These are phyloP conservation scores for Anastrepha obliqua DNA, from an alignment of 1,140 invertebrate genomes.

Conservation along the genomic window DNA sequence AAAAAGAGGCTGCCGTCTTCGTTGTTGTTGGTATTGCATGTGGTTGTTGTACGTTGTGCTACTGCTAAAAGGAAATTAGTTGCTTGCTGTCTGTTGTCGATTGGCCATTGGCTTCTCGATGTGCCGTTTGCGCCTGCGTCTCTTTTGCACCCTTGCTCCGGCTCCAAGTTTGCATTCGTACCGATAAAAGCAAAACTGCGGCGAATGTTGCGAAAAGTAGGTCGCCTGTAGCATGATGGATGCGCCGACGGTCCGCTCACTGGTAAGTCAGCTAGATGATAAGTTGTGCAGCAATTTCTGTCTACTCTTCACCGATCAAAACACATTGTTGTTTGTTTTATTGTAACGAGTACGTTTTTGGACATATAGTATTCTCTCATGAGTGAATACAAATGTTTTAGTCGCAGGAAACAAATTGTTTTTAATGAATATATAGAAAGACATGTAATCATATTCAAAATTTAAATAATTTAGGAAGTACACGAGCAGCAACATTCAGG, in stretches of 20 bases:
- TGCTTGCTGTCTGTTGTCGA: not conserved
- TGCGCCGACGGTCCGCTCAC: not conserved
- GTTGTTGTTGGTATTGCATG: not conserved
- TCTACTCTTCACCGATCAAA: not conserved
- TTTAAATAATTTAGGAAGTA: too few species aligned
- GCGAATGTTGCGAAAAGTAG: slow-evolving; percentile 5
- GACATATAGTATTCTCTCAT: too few species aligned
- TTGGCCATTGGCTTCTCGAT: not conserved
- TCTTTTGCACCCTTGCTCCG: slow-evolving; percentile 11
- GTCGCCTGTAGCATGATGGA: slow-evolving; percentile 8
- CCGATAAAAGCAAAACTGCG: not conserved
- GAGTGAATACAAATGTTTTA: too few species aligned
- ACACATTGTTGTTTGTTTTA: too few species aligned
- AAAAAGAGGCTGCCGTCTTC: not conserved
- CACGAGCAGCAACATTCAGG: too few species aligned
- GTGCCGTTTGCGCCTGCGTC: not conserved
- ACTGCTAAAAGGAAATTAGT: slow-evolving; percentile 1
- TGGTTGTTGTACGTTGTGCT: not conserved
- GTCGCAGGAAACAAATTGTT: too few species aligned
- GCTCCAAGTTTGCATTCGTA: not conserved
- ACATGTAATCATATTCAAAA: too few species aligned
- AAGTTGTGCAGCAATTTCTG: not conserved
- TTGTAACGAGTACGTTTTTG: too few species aligned
- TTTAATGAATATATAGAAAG: too few species aligned
- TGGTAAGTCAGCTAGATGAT: not conserved